These are phyloP conservation scores for Falcaria lacertinaria DNA, from an alignment of 2,888 invertebrate species.

Conservation along the genomic window DNA sequence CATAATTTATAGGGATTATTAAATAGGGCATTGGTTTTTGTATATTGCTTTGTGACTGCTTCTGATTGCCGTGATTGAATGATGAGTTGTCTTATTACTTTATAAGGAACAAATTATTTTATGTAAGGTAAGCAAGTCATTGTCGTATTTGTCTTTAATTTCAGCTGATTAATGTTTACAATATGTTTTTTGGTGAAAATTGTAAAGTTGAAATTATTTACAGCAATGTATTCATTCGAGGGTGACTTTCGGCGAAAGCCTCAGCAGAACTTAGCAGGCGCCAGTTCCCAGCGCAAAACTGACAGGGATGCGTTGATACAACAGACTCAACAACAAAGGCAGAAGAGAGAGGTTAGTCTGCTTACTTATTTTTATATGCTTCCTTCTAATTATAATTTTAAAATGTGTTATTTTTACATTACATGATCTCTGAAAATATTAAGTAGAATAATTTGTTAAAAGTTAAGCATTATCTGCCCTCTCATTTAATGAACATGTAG, in stretches of 20 bases:
- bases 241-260: conserved; percentile 93
- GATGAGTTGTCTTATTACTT: neutral
- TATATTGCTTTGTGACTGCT: neutral
- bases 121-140: conserved; percentile 7
- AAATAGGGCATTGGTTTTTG: too few relatives aligned
- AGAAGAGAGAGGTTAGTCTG: conserved; percentile 89
- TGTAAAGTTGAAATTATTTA: conserved; percentile 16
- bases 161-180: conserved; percentile 61
- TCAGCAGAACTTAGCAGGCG: conserved; percentile 93
- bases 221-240: conserved; percentile 88
- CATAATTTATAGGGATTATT: too few relatives aligned
- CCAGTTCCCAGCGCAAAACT: conserved; percentile 84
- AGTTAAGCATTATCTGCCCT: too few relatives aligned
- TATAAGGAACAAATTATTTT: neutral
- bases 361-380: too few relatives aligned
- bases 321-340: conserved; percentile 91
- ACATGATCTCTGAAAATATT: too few relatives aligned
- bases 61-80: neutral
- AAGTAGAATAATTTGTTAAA: too few relatives aligned
- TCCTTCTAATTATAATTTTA: too few relatives aligned
- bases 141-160: neutral
- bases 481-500: too few relatives aligned
- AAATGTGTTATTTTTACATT: too few relatives aligned
- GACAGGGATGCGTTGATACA: conserved; percentile 85
- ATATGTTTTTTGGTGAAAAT: conserved; percentile 18